Conservation (phyloP, 2,888 invertebrate genomes). For the Apeira syringaria region DNA sequence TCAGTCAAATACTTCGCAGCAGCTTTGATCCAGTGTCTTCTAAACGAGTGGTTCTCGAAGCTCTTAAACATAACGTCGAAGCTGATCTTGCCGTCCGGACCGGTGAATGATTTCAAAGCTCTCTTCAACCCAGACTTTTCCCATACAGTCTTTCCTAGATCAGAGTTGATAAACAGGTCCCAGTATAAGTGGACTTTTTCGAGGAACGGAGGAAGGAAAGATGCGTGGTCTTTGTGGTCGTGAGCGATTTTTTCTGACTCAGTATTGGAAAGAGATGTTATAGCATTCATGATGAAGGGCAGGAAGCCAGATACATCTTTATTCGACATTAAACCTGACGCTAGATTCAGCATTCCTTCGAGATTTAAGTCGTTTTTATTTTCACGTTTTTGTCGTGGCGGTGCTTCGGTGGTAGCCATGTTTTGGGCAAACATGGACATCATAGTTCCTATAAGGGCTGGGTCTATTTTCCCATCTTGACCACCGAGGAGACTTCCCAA, state of each 20-base stretch:
- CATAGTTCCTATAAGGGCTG: constrained; percentile 78
- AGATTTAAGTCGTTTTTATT: constrained; percentile 73
- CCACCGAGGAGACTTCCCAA: constrained; percentile 82
- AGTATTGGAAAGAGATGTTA: constrained; percentile 84
- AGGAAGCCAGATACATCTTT: constrained; percentile 75
- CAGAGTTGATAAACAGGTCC: constrained; percentile 91
- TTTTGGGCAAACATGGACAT: constrained; percentile 74
- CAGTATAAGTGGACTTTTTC: constrained; percentile 88
- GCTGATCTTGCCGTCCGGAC: constrained; percentile 87
- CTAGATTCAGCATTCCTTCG: constrained; percentile 79
- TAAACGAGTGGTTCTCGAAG: constrained; percentile 91
- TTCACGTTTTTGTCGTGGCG: constrained; percentile 54
- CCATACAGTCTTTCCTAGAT: constrained; percentile 89
- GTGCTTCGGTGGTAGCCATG: constrained; percentile 51
- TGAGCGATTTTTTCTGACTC: constrained; percentile 84
- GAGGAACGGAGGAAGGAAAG: constrained; percentile 87
- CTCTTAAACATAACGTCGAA: constrained; percentile 89
- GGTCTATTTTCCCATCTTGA: constrained; percentile 82
- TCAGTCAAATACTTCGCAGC: constrained; percentile 90
- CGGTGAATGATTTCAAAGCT: constrained; percentile 87
- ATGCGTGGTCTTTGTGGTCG: constrained; percentile 87
- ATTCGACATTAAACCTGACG: constrained; percentile 80
- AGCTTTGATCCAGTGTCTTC: constrained; percentile 91
- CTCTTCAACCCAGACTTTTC: constrained; percentile 88
- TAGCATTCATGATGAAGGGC: constrained; percentile 87